phyloP scores from a whole-genome alignment of 2,888 invertebrate genomes.

The Chrysodeixis includens region DNA sequence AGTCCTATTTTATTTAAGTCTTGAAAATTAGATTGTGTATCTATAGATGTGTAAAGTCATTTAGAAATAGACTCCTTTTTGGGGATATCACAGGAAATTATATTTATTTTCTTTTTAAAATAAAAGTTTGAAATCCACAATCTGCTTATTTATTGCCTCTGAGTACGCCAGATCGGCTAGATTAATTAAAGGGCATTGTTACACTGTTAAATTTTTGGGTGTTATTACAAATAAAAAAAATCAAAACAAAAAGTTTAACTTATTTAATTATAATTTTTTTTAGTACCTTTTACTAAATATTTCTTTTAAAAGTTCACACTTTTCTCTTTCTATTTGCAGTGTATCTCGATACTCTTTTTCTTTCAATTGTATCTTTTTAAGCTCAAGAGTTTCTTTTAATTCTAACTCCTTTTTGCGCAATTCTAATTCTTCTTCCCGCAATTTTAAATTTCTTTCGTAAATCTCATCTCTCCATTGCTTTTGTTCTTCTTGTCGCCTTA shows the following conservation, averaged over 20 bases:
- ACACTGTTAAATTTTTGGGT: too few species aligned
- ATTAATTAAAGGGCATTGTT: too few species aligned
- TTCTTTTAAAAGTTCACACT: constrained; percentile 68
- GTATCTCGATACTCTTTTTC: constrained; percentile 67
- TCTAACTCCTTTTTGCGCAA: constrained; percentile 66
- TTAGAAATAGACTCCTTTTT: too few species aligned
- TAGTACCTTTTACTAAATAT: constrained; percentile 55
- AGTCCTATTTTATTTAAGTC: too few species aligned
- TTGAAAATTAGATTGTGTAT: too few species aligned
- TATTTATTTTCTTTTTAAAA: too few species aligned
- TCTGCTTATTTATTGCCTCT: too few species aligned
- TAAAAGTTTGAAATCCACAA: too few species aligned
- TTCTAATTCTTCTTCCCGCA: constrained; percentile 69
- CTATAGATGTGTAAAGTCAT: too few species aligned
- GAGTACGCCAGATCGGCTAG: too few species aligned
- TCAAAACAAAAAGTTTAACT: neutral
- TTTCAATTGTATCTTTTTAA: constrained; percentile 65
- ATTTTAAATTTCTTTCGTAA: constrained; percentile 64
- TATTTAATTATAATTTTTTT: neutral
- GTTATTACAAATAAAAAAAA: neutral
- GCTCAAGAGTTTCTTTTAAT: constrained; percentile 67
- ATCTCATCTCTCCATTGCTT: constrained; percentile 64
- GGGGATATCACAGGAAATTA: too few species aligned
- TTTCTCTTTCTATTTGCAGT: constrained; percentile 68
- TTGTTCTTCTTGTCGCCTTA: constrained; percentile 67